Percentiles rank a stretch among this genome's conserved stretches.
Evolutionary conservation across 2,113 vertebrate genomes (phyloP).

Genomic region (Pseudorasbora parva): DNA sequence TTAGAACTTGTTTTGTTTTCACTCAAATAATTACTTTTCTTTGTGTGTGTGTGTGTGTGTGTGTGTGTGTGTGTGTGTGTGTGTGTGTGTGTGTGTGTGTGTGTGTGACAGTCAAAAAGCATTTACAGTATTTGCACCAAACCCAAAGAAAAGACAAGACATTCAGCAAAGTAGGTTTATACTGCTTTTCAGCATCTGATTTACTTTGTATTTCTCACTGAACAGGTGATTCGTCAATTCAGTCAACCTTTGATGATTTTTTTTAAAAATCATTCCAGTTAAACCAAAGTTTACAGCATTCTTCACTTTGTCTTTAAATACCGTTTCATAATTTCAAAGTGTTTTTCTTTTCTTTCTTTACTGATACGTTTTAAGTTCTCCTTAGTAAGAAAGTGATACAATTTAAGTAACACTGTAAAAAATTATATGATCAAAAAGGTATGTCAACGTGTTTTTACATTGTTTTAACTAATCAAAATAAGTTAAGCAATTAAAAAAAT

Average conservation of each 20-base stretch:
- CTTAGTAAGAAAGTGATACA: not conserved
- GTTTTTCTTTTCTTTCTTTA: not conserved
- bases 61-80: conserved; percentile 50
- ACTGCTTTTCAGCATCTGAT: not conserved
- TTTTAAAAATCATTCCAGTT: no score
- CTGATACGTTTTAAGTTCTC: not conserved
- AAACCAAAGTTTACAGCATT: no score
- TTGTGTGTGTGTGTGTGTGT: conserved; percentile 31
- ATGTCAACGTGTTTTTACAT: no score
- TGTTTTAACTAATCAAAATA: no score
- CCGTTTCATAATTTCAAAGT: not conserved
- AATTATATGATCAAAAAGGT: no score
- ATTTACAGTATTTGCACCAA: conserved; percentile 72
- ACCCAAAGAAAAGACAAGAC: conserved; percentile 69
- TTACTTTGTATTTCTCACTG: not conserved
- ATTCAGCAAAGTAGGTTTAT: conserved; percentile 71
- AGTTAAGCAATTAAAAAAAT: no score
- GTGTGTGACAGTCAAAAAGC: conserved; percentile 64
- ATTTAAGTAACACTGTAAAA: not conserved
- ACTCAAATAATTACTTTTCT: not conserved
- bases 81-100: not conserved
- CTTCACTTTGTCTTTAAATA: not conserved
- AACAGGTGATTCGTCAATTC: not conserved
- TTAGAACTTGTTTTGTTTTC: not conserved
- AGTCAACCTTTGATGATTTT: not conserved